These are phyloP conservation scores for Anthrax anthrax DNA, from an alignment of 2,888 invertebrate genomes.

Conservation along the genomic window DNA sequence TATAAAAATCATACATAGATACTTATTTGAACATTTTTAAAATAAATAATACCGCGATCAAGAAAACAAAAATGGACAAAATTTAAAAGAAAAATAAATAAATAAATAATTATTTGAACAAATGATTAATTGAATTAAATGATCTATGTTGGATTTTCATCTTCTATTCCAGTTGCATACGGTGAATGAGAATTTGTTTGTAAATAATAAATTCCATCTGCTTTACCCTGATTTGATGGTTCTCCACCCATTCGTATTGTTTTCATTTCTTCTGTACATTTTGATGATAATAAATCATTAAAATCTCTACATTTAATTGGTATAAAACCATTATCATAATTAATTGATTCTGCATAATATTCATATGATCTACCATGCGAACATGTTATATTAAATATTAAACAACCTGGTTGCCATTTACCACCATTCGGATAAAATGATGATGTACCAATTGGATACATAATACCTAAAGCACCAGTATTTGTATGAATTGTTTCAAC, in stretches of 20 bases:
- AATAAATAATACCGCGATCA: too few relatives aligned
- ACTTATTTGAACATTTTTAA: too few relatives aligned
- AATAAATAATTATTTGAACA: too few relatives aligned
- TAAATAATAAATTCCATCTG: constrained; percentile 7
- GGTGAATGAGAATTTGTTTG: constrained; percentile 2
- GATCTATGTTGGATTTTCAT: too few relatives aligned
- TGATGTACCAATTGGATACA: constrained; percentile 44
- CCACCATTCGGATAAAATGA: constrained; percentile 71
- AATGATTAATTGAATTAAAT: too few relatives aligned
- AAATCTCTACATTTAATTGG: constrained; percentile 43
- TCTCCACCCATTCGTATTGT: constrained; percentile 7
- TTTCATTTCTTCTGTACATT: constrained; percentile 20
- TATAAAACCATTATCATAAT: constrained; percentile 37
- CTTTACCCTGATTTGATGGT: constrained; percentile 5
- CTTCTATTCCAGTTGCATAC: constrained; percentile 1
- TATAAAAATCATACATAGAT: too few relatives aligned
- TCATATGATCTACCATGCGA: constrained; percentile 50
- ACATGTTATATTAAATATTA: constrained; percentile 43
- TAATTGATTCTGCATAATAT: constrained; percentile 51
- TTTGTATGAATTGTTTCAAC: constrained; percentile 64
- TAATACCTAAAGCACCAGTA: constrained; percentile 45
- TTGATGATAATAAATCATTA: constrained; percentile 22
- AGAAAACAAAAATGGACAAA: too few relatives aligned
- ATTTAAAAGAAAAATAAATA: too few relatives aligned
- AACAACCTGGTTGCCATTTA: constrained; percentile 54